Evolutionary conservation across 2,113 vertebrate genomes (phyloP), one percentile per base, ranked within the genome.

Genomic region (Caloenas nicobarica): DNA sequence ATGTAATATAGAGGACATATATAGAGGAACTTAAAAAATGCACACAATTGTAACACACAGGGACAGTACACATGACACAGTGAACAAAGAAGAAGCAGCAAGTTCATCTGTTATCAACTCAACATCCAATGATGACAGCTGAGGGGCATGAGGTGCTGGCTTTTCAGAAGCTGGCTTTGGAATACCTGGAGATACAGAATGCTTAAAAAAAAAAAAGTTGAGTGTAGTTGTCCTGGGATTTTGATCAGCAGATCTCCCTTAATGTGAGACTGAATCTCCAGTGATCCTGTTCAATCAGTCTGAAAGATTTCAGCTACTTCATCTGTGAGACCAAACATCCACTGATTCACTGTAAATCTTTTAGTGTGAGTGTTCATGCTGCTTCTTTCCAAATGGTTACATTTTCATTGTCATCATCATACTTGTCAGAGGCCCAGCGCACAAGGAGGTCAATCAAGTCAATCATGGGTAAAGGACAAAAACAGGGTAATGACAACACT

Each of bases 391-490:
- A 81, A 87, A 74, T 16, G 69, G 77, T 64, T 86, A 23, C 56
- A 58, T 44, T 53, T 60, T 84, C 70, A 71, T 19, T 36, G 36
- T 18, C 69, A 81, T 54, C 74, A 69, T 54, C 83, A 56, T 50
- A 53, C 65, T 90, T 91, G 56, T 87, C 93, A 81, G 57, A 92
- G 72, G 81, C 57, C 25, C 38, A 34, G 26, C 71, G 81, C 78
- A 85, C 61, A 76, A 2, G 3, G 34, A 91, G 86, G 81, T 91
- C 77, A 96, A 40, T 40, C 81, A 73, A 94, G 72, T 50, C 77
- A 88, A 86, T 58, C 65, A 95, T 79, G 81, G 40, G 38, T 74
- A 93, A 95, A 95, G 84, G 65, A 95, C 77, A 95, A 94, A 85
- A 91, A 7, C 65, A 84, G 56, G 50, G 57, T 91, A 95, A 96